Base-by-base conservation (phyloP, 1,140 invertebrate species). In the Heliconius eleuchia region DNA sequence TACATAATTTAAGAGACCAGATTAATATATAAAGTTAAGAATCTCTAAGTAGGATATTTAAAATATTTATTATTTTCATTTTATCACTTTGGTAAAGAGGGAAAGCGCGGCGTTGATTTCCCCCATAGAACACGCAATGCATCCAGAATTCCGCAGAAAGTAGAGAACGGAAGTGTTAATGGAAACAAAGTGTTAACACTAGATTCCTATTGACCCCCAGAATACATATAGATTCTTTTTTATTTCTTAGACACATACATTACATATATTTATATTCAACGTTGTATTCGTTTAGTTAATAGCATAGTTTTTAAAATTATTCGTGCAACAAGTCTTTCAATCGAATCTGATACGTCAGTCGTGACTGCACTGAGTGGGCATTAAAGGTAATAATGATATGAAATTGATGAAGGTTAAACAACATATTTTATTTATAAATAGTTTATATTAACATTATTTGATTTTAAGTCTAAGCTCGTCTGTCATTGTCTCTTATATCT, bases 311-410 rank as follows among this genome's bases (percentile, higher is more conserved):
- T 70, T 34, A 76, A 80, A 81, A 80, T 82, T 74, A 83, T 80
- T 82, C 81, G 79, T 78, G 80, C 30, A 78, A 79, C 74, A 78
- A 79, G 75, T 83, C 75, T 60, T 39, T 34, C 57, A 55, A 82
- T 84, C 78, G 85, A 86, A 87, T 87, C 80, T 77, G 78, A 84
- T 82, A 87, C 81, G 87, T 88, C 82, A 85, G 82, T 87, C 87
- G 86, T 88, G 86, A 87, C 85, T 86, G 76, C 82, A 42, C 34
- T 72, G 79, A 85, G 55, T 78, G 81, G 73, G 80, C 83, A 86
- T 89, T 85, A 86, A 87, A 84, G 78, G 81, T 85, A 87, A 84
- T 87, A 86, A 83, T 82, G 73, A 85, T 81, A 88, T 86, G 80
- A 86, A 88, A 82, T 83, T 84, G 81, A 81, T 85, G 86, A 89